phyloP scores from a whole-genome alignment of 2,113 vertebrate genomes.

The Trogon surrucura region DNA sequence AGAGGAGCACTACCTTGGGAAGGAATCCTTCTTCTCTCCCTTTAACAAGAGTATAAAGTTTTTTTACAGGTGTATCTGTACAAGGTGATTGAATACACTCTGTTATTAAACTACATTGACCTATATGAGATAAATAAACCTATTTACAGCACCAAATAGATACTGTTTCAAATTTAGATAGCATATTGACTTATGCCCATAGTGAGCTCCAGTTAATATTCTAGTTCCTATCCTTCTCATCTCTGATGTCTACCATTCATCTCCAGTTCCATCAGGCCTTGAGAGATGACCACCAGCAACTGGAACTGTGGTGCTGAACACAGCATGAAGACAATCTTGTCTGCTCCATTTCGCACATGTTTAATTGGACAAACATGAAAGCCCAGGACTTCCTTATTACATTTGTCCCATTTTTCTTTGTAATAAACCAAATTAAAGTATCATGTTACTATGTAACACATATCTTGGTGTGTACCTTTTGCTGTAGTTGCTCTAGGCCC shows the following conservation, averaged over 20 bases:
- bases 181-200: neutral
- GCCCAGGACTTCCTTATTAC: neutral
- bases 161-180: neutral
- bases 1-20: neutral
- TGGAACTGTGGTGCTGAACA: neutral
- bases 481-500: neutral
- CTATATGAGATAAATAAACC: neutral
- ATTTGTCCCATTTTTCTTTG: neutral
- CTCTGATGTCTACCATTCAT: neutral
- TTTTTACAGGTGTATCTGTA: neutral
- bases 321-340: neutral
- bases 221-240: neutral
- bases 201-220: neutral
- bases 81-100: neutral
- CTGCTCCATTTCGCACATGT: fast-evolving
- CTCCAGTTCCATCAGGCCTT: neutral
- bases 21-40: neutral
- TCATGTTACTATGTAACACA: neutral
- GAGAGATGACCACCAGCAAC: neutral
- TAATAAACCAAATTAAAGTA: neutral
- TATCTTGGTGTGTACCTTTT: neutral
- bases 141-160: neutral
- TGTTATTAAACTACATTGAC: neutral
- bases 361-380: neutral
- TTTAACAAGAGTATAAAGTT: neutral